These are phyloP conservation scores for Umimayanthus kanabou DNA, from an alignment of 92 coral and sea anemone species.

Conservation along the genomic window DNA sequence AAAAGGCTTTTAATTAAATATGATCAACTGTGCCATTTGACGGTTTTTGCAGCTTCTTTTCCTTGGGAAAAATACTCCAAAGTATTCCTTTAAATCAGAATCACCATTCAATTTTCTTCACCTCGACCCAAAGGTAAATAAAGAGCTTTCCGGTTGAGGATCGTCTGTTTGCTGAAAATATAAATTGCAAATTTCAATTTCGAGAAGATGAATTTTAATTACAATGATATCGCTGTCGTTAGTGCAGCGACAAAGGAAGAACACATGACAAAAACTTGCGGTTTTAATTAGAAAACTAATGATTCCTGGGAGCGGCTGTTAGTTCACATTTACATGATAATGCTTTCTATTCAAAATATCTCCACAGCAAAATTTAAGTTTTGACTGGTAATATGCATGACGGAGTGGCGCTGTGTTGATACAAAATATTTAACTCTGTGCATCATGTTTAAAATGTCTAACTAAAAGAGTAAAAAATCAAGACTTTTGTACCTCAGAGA, in stretches of 20 bases:
- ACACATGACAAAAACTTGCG: neutral
- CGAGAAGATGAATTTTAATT: constrained; percentile 34
- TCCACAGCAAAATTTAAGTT: neutral
- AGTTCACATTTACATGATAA: constrained; percentile 32
- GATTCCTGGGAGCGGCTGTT: neutral
- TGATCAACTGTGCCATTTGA: neutral
- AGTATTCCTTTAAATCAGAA: neutral
- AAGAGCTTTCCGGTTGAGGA: constrained; percentile 28
- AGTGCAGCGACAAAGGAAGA: constrained; percentile 1
- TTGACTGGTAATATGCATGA: constrained; percentile 15
- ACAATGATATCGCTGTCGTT: neutral
- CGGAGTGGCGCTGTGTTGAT: neutral
- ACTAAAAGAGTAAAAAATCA: neutral
- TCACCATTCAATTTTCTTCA: constrained; percentile 14
- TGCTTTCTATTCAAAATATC: constrained; percentile 1
- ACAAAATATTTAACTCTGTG: neutral
- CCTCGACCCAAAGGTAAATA: constrained; percentile 39
- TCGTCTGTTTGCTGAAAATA: constrained; percentile 39
- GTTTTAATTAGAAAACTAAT: constrained; percentile 35
- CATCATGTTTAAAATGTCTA: neutral
- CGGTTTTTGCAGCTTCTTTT: neutral
- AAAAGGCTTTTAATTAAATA: neutral
- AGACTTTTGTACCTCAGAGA: neutral
- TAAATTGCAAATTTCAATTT: constrained; percentile 31
- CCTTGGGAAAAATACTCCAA: neutral